Percentiles rank a stretch among this genome's conserved stretches.
These are phyloP conservation scores for Symphodus melops DNA, from an alignment of 2,113 vertebrate genomes.

Conservation along the genomic window DNA sequence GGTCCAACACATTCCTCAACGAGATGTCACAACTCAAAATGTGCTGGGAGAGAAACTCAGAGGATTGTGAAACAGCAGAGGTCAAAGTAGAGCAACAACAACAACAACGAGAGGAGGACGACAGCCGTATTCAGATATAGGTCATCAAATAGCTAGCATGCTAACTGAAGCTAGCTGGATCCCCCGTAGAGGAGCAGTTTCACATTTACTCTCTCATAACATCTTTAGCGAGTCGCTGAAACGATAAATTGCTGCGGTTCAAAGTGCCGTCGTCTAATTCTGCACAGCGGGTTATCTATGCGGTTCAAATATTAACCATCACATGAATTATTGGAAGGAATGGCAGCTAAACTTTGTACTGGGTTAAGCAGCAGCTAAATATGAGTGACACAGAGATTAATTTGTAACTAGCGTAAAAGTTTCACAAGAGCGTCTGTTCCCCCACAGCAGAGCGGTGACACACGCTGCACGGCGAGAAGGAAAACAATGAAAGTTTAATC, in stretches of 20 bases:
- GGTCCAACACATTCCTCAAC: too few species aligned
- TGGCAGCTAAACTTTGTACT: conserved; percentile 73
- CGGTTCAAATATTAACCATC: conserved; percentile 78
- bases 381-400: conserved; percentile 67
- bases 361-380: conserved; percentile 46
- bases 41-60: background rate
- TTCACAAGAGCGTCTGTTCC: conserved; percentile 56
- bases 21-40: too few species aligned
- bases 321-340: conserved; percentile 74
- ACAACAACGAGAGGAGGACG: background rate
- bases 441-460: background rate
- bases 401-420: conserved; percentile 70
- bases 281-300: conserved; percentile 53
- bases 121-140: too few species aligned
- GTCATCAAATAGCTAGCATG: too few species aligned
- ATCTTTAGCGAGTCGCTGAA: background rate
- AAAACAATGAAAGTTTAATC: conserved; percentile 67
- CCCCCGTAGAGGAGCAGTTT: background rate
- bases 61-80: background rate
- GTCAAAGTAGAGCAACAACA: background rate
- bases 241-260: conserved; percentile 25
- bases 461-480: conserved; percentile 1
- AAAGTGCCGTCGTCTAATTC: conserved; percentile 52
- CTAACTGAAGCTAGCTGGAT: too few species aligned
- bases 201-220: conserved; percentile 27